phyloP scores from a whole-genome alignment of 2,113 vertebrate species.

The Barnardius zonarius region DNA sequence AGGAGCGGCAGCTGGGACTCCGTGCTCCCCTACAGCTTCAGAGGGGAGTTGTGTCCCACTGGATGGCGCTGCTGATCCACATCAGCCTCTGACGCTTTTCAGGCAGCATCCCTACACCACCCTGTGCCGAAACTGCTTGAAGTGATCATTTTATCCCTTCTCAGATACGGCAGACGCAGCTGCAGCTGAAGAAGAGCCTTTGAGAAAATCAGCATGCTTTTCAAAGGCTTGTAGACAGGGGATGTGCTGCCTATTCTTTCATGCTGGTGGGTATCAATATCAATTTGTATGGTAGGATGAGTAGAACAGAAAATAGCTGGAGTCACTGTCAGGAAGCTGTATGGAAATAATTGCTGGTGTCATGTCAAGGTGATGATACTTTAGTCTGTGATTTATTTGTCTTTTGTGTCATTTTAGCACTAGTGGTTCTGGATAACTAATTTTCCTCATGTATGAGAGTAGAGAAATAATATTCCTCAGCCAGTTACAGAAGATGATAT shows the following conservation, averaged over 20 bases:
- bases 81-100: rapidly evolving
- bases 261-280: neutral
- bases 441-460: neutral
- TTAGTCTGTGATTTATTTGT: neutral
- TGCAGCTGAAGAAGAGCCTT: neutral
- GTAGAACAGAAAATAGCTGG: neutral
- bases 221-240: neutral
- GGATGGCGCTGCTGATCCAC: neutral
- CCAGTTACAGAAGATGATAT: neutral
- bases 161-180: neutral
- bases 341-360: neutral
- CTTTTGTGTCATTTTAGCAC: neutral
- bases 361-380: neutral
- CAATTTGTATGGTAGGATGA: neutral
- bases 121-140: neutral
- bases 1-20: too few species aligned
- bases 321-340: neutral
- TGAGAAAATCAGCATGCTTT: neutral
- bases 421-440: neutral
- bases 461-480: neutral
- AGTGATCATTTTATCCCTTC: neutral
- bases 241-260: neutral
- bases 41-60: neutral
- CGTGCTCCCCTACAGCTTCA: too few species aligned
- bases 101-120: rapidly evolving